Base-by-base conservation (phyloP, 2,113 vertebrate species). In the Anolis sagrei region DNA sequence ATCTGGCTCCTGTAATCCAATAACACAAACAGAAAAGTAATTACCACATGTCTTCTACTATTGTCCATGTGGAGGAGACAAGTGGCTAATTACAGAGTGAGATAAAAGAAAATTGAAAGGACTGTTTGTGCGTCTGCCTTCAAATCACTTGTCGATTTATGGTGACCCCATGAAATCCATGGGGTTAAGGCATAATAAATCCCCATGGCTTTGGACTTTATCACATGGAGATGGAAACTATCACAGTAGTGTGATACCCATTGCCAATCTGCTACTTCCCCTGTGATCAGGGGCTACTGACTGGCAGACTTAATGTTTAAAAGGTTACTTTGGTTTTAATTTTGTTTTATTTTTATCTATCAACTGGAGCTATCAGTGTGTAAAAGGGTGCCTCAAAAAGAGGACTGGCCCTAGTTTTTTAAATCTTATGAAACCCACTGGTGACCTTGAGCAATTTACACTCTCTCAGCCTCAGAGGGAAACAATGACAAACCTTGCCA, bases 1-100 rank as follows among this genome's bases (percentile, higher is more conserved):
- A 36, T 96, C 93, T 0, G 90, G 88, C 48, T 97, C 95, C 97
- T 97, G 93, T 51, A 92, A 93, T 87, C 70, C 32, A 80, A 51
- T 23, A 32, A 44, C 64, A 87, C 5, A 84, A 3, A 27, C 0
- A 11, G n/a, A 49, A 83, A 51, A 32, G 54, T 19, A 84, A 73
- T 7, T 16, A 61, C 32, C 64, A 2, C 36, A 29, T 64, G 54
- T 75, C 49, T 2, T 49, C 13, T 14, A 2, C 11, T 79, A 86
- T 90, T 81, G 81, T 23, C 44, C 16, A 19, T 69, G 83, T 44
- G 18, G 21, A 48, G 62, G 70, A 74, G 32, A 79, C 86, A 86
- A 54, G 1, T 76, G 27, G 82, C 7, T 0, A 74, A 8, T 21
- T 39, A 36, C 11, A 54, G 32, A 54, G 14, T 58, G 5, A 10